Conservation (phyloP, 2,888 invertebrate genomes). For the Mamestra brassicae region DNA sequence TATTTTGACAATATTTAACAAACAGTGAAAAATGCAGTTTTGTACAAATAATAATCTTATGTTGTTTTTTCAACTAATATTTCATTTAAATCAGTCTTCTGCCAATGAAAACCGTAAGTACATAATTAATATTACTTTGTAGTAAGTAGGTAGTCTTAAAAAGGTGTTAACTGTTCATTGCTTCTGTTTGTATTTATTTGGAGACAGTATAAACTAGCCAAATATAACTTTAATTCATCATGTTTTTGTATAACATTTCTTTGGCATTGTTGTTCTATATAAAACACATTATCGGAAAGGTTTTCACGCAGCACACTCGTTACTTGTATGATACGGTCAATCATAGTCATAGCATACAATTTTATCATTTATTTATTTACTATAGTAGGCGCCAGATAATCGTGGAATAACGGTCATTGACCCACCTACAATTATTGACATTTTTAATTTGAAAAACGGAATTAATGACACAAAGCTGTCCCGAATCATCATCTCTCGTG, state of each 20-base stretch:
- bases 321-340: background rate
- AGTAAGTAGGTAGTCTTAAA: background rate
- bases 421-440: no score
- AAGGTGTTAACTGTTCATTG: background rate
- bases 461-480: no score
- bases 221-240: background rate
- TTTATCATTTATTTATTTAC: no score
- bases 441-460: no score
- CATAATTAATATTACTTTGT: background rate
- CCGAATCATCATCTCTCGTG: no score
- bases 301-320: constrained; percentile 7
- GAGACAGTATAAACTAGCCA: background rate
- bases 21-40: constrained; percentile 41
- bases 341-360: background rate
- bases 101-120: constrained; percentile 40
- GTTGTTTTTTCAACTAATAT: constrained; percentile 39
- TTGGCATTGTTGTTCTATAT: constrained; percentile 1
- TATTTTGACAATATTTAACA: background rate
- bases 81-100: constrained; percentile 41
- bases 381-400: no score
- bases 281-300: constrained; percentile 25
- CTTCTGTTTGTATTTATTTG: background rate
- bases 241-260: background rate
- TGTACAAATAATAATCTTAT: constrained; percentile 41
- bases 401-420: no score